Percentiles rank a stretch among this genome's conserved stretches.
phyloP scores from a whole-genome alignment of 1,140 invertebrate genomes.

The Mactra quadrangularis region DNA sequence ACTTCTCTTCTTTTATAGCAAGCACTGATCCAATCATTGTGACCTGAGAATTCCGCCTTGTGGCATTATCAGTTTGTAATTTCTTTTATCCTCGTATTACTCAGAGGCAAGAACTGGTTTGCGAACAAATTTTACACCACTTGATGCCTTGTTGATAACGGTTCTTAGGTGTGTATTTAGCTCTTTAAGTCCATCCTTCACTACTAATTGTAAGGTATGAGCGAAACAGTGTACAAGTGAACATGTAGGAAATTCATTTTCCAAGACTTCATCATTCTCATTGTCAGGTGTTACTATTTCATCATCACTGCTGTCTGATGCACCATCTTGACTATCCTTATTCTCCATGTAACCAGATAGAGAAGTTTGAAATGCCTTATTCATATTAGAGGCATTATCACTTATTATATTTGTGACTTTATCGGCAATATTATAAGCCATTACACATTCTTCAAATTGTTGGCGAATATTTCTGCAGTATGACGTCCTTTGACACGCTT shows the following conservation, averaged over 20 bases:
- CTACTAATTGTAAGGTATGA: too few relatives aligned
- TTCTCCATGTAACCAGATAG: slow-evolving; percentile 35
- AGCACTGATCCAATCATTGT: slow-evolving; percentile 52
- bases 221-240: background rate
- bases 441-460: background rate
- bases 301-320: background rate
- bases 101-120: slow-evolving; percentile 49
- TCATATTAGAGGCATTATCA: slow-evolving; percentile 59
- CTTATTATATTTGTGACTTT: slow-evolving; percentile 49
- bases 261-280: background rate
- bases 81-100: slow-evolving; percentile 56
- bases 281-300: background rate
- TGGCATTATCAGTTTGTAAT: slow-evolving; percentile 54
- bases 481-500: background rate
- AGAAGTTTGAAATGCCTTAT: slow-evolving; percentile 54
- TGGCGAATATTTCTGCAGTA: too few relatives aligned
- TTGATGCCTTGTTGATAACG: slow-evolving; percentile 23
- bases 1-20: slow-evolving; percentile 10
- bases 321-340: too few relatives aligned
- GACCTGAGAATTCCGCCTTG: slow-evolving; percentile 57
- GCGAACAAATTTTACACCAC: slow-evolving; percentile 51
- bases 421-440: background rate
- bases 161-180: background rate
- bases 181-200: background rate
- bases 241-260: background rate